A percentile compares a stretch with the other conserved stretches of the same genome.
These are phyloP conservation scores for Petrocephalus zakoni DNA, from an alignment of 2,113 vertebrate species.

Conservation along the genomic window DNA sequence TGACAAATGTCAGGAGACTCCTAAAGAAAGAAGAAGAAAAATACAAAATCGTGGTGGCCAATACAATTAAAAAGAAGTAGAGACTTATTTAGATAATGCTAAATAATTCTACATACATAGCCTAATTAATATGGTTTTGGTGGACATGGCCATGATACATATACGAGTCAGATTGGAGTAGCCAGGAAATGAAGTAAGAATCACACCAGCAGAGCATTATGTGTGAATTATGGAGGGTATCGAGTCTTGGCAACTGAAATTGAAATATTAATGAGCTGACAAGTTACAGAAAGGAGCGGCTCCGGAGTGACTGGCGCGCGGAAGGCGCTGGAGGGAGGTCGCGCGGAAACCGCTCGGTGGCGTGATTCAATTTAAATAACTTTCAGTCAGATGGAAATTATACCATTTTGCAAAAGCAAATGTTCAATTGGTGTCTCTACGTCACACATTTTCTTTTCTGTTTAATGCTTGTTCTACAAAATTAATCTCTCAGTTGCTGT, in stretches of 20 bases:
- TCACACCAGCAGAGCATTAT: background rate
- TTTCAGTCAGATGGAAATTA: background rate
- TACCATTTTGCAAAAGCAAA: background rate
- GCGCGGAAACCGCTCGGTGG: background rate
- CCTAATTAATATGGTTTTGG: background rate
- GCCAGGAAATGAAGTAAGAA: background rate
- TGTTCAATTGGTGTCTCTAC: background rate
- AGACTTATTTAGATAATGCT: background rate
- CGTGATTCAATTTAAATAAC: background rate
- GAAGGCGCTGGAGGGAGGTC: background rate
- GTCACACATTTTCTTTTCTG: background rate
- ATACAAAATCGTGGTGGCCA: background rate
- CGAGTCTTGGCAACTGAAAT: background rate
- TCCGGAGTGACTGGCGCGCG: background rate
- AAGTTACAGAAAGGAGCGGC: conserved; percentile 4
- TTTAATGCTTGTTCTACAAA: background rate
- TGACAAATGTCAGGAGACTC: background rate
- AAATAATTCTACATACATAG: background rate
- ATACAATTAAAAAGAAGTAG: background rate
- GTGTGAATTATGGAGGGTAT: conserved; percentile 11
- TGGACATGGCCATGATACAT: background rate
- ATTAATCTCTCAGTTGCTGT: background rate
- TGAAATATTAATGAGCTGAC: conserved; percentile 19
- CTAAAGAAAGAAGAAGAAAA: background rate
- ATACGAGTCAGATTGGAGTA: background rate